Base-by-base conservation (phyloP, 1,140 invertebrate genomes). In the Rhagoletis zephyria region DNA sequence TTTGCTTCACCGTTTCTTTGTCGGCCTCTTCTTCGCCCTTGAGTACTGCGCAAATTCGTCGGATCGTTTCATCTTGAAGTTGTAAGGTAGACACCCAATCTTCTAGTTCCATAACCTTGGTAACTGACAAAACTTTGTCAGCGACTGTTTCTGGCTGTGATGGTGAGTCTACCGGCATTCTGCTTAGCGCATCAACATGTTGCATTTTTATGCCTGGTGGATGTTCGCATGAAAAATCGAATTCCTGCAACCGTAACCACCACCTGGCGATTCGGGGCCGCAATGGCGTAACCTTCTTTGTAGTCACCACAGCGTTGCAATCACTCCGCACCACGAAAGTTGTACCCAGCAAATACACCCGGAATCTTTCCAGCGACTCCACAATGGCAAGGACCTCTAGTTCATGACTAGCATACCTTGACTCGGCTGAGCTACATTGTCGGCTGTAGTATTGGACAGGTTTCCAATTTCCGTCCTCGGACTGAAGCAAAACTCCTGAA, bases 291-390 rank as follows among this genome's bases (percentile, higher is more conserved):
- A 91, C 91, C 9, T 74, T 88, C 19, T 92, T 87, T 9, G 90
- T 90, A 77, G 89, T 89, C 48, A 89, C 86, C 60, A 93, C 92
- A 12, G 93, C 93, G 85, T 77, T 85, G 85, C 90, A 92, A 87
- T 92, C 90, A 0, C 89, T 93, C 19, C 93, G 77, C 7, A 93
- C 89, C 86, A 90, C 91, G 87, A 93, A 93, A n/a, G 89, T n/a
- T 59, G 90, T 91, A 7, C 92, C 93, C 16, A 91, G 86, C 0
- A 94, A 85, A 85, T 94, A 94, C 30, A 89, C 45, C 19, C 92
- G 56, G 56, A 87, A 87, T 19, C 86, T 16, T 42, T 88, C 86
- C 56, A 88, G 40, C 14, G 63, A 14, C 74, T 87, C 88, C 10
- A 87, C 87, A 48, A 87, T 67, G 3, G 77, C 77, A 3, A 88